These are phyloP conservation scores for Neosilurus mollespiculum DNA, from an alignment of 2,797 vertebrate genomes.

Conservation along the genomic window DNA sequence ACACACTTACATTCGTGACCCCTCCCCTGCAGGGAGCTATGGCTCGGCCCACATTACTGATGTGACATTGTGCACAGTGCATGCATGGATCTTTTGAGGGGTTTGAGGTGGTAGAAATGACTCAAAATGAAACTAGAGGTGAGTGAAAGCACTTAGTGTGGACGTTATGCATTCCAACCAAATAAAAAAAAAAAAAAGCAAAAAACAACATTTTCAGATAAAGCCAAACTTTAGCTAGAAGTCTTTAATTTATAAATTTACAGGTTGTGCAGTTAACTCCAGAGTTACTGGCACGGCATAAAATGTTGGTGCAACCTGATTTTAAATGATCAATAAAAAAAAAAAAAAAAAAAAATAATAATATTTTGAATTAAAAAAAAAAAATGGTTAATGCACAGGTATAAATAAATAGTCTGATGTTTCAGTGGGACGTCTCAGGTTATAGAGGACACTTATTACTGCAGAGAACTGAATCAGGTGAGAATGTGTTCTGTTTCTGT, in stretches of 20 bases:
- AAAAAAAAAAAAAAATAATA: too few species aligned
- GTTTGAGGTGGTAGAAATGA: conserved; percentile 3
- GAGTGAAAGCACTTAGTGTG: neutral
- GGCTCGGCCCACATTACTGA: neutral
- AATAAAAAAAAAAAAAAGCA: too few species aligned
- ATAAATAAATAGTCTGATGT: too few species aligned
- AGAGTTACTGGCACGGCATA: neutral
- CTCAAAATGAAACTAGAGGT: conserved; percentile 18
- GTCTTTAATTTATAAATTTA: neutral
- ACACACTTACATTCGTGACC: neutral
- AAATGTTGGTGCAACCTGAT: neutral
- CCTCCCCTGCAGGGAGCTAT: neutral
- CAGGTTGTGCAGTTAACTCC: neutral
- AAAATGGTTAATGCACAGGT: neutral
- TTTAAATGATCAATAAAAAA: too few species aligned
- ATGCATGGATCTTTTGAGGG: neutral
- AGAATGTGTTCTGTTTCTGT: too few species aligned
- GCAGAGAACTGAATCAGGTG: too few species aligned
- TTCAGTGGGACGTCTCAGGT: too few species aligned
- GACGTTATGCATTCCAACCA: neutral
- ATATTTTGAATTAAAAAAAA: too few species aligned
- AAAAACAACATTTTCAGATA: neutral
- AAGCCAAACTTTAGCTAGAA: neutral
- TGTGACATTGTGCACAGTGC: neutral
- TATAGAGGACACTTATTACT: too few species aligned